phyloP scores from a whole-genome alignment of 2,888 invertebrate species.

The Calephelis perditalis region DNA sequence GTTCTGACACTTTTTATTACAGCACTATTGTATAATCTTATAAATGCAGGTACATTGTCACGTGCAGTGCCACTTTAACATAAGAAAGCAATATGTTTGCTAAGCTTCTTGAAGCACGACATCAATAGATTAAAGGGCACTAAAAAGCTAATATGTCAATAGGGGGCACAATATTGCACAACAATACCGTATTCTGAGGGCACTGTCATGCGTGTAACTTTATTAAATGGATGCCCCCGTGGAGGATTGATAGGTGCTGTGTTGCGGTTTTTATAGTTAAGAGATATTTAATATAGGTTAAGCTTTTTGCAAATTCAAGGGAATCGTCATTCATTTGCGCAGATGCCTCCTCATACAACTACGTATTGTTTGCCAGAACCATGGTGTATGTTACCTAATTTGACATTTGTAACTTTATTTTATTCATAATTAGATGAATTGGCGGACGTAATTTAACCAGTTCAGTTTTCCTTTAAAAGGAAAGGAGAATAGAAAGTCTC shows the following conservation, averaged over 20 bases:
- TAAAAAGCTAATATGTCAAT: conserved; percentile 69
- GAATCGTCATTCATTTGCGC: conserved; percentile 20
- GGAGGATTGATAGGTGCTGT: conserved; percentile 58
- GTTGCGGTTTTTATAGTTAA: conserved; percentile 17
- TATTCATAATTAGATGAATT: too few relatives aligned
- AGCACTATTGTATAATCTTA: background rate
- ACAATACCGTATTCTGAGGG: conserved; percentile 52
- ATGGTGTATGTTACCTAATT: too few relatives aligned
- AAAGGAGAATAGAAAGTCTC: too few relatives aligned
- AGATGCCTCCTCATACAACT: conserved; percentile 7
- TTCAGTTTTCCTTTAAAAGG: too few relatives aligned
- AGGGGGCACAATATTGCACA: conserved; percentile 54
- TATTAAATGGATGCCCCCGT: conserved; percentile 60
- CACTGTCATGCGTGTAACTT: conserved; percentile 63
- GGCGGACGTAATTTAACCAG: too few relatives aligned
- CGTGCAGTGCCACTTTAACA: background rate
- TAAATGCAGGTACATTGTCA: background rate
- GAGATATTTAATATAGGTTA: conserved; percentile 25
- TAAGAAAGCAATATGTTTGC: conserved; percentile 15
- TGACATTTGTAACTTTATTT: too few relatives aligned
- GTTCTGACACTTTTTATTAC: background rate
- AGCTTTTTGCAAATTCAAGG: conserved; percentile 25
- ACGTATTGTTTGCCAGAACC: too few relatives aligned
- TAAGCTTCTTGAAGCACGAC: conserved; percentile 23
- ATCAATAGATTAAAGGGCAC: conserved; percentile 44